Evolutionary conservation across 1,140 invertebrate genomes (phyloP).

Genomic region (Ceratosolen fusciceps): DNA sequence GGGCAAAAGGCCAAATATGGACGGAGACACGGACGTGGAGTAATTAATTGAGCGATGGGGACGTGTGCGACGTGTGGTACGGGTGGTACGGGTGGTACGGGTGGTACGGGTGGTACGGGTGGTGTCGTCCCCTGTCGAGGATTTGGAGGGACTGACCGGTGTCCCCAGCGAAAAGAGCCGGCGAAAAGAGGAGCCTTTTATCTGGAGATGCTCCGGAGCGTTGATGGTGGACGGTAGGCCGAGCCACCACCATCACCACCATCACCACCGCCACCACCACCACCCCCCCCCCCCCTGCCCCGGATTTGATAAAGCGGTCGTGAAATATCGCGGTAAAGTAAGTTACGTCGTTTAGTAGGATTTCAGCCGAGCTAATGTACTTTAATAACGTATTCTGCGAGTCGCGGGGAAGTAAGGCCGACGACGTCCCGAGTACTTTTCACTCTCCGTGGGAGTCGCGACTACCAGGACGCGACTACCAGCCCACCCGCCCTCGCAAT

Average conservation of each 20-base stretch:
- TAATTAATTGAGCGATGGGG: slow-evolving; percentile 4
- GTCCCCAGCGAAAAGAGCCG: slow-evolving; percentile 1
- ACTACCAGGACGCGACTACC: too few species aligned
- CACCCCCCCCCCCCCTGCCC: too few species aligned
- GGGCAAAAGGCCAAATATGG: not conserved
- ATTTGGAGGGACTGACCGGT: too few species aligned
- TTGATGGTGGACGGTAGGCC: not conserved
- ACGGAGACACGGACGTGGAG: not conserved
- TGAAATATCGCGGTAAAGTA: slow-evolving; percentile 63
- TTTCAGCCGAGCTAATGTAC: slow-evolving; percentile 62
- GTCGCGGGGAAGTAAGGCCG: slow-evolving; percentile 49
- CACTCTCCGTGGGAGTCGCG: too few species aligned
- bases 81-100: too few species aligned
- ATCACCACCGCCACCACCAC: too few species aligned
- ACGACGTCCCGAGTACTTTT: too few species aligned
- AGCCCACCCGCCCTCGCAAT: too few species aligned
- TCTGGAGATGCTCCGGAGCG: slow-evolving; percentile 2
- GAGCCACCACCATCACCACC: too few species aligned
- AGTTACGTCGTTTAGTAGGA: slow-evolving; percentile 64
- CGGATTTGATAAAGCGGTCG: slow-evolving; percentile 62
- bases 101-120: too few species aligned
- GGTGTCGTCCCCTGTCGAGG: too few species aligned
- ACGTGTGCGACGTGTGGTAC: slow-evolving; percentile 12
- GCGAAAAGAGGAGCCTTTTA: slow-evolving; percentile 26
- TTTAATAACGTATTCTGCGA: slow-evolving; percentile 62